Percentiles rank a stretch among this genome's conserved stretches.
These are phyloP conservation scores for Leptopilina syphax DNA, from an alignment of 2,888 invertebrate species.

Conservation along the genomic window DNA sequence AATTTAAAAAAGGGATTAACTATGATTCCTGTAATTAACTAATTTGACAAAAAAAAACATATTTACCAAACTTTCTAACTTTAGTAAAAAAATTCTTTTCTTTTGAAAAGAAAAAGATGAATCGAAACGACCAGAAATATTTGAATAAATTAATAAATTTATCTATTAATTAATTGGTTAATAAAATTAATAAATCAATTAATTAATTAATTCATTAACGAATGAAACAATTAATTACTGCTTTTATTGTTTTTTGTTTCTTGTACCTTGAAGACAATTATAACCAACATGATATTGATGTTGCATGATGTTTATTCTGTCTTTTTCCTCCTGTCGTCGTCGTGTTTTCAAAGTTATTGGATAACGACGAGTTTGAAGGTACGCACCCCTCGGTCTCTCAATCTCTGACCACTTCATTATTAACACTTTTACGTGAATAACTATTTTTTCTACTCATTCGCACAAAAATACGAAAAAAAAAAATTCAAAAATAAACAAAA, in stretches of 20 bases:
- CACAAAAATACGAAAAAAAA: neutral
- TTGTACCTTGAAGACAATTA: conserved; percentile 57
- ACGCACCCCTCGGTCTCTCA: conserved; percentile 61
- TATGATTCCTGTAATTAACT: no score
- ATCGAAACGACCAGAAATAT: no score
- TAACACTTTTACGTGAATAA: conserved; percentile 9
- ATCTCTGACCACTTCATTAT: conserved; percentile 69
- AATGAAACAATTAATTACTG: no score
- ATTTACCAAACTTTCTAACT: no score
- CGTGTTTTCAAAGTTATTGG: conserved; percentile 57
- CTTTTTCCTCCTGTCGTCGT: conserved; percentile 56
- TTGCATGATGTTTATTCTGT: conserved; percentile 57
- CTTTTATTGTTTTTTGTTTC: neutral
- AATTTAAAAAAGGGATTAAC: no score
- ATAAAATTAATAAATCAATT: no score
- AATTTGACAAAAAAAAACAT: no score
- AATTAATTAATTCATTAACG: no score
- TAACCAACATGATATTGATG: conserved; percentile 62
- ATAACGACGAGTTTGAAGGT: conserved; percentile 60
- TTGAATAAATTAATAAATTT: no score
- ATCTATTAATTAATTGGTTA: no score
- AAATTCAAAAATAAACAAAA: neutral
- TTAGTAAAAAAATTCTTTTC: no score
- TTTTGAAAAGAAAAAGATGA: no score
- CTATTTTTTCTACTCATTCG: conserved; percentile 7